Percentiles rank a stretch among this genome's conserved stretches.
Conservation (phyloP, 1,140 invertebrate genomes). For the Drosophila elegans region DNA sequence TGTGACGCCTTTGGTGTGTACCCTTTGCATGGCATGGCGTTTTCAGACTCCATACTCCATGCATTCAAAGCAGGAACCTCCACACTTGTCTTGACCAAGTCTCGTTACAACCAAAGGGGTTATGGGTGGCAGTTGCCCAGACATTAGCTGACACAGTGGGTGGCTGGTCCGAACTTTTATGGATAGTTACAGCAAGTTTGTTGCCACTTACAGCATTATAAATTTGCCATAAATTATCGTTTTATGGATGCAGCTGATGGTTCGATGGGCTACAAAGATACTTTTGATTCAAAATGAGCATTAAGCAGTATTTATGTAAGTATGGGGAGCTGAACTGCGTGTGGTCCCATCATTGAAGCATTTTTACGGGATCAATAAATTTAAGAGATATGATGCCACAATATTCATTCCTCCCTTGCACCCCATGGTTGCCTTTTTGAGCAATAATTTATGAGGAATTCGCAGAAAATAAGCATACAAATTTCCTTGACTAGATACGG, state of each 20-base stretch:
- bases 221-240: slow-evolving; percentile 77
- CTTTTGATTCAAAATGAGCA: slow-evolving; percentile 35
- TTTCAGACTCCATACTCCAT: slow-evolving; percentile 1
- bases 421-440: no score
- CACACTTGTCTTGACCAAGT: slow-evolving; percentile 52
- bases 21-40: slow-evolving; percentile 32
- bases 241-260: slow-evolving; percentile 64
- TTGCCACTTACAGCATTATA: slow-evolving; percentile 80
- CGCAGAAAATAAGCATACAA: slow-evolving; percentile 21
- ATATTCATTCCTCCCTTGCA: background rate
- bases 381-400: background rate
- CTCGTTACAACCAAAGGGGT: slow-evolving; percentile 60
- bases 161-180: slow-evolving; percentile 55
- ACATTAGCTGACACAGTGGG: slow-evolving; percentile 43
- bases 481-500: slow-evolving; percentile 18
- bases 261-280: slow-evolving; percentile 39
- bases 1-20: slow-evolving; percentile 47
- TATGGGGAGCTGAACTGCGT: slow-evolving; percentile 8
- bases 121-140: slow-evolving; percentile 33
- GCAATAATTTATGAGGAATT: slow-evolving; percentile 6
- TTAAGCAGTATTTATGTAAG: slow-evolving; percentile 16
- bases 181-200: slow-evolving; percentile 79
- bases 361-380: slow-evolving; percentile 5
- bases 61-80: slow-evolving; percentile 7
- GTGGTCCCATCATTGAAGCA: background rate